These are phyloP conservation scores for Idaea aversata DNA, from an alignment of 2,888 invertebrate species.

Conservation along the genomic window DNA sequence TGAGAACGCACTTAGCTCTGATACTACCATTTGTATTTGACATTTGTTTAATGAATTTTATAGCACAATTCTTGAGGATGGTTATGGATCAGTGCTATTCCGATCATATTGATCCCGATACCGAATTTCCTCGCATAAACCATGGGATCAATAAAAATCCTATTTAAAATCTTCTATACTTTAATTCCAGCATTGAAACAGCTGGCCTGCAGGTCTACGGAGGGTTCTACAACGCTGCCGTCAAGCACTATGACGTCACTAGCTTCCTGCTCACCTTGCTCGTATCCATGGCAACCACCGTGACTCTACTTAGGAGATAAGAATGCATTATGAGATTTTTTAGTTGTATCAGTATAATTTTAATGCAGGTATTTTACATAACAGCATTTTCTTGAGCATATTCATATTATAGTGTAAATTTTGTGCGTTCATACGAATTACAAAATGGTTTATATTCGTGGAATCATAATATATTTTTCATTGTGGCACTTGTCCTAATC, in stretches of 20 bases:
- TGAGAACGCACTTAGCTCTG: too few relatives aligned
- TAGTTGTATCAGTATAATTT: background rate
- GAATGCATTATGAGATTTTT: background rate
- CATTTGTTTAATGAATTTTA: too few relatives aligned
- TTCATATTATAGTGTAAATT: background rate
- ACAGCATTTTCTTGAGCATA: too few relatives aligned
- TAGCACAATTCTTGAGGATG: too few relatives aligned
- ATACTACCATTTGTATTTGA: too few relatives aligned
- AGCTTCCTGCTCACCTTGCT: slow-evolving; percentile 59
- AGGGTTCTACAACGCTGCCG: slow-evolving; percentile 87
- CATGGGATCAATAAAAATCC: too few relatives aligned
- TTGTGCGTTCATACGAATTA: background rate
- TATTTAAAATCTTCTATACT: slow-evolving; percentile 5
- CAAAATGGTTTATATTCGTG: too few relatives aligned
- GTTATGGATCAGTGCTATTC: too few relatives aligned
- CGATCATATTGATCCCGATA: too few relatives aligned
- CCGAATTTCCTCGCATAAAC: too few relatives aligned
- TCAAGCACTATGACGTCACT: slow-evolving; percentile 51
- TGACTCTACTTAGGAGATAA: slow-evolving; percentile 44
- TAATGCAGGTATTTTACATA: background rate
- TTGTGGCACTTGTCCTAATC: too few relatives aligned
- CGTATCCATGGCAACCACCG: slow-evolving; percentile 53
- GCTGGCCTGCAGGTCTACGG: slow-evolving; percentile 92
- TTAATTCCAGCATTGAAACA: slow-evolving; percentile 86
- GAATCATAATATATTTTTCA: too few relatives aligned